Evolutionary conservation across 1,140 invertebrate genomes (phyloP), one percentile per base, ranked within the genome.

Genomic region (Bombus pyrosoma): DNA sequence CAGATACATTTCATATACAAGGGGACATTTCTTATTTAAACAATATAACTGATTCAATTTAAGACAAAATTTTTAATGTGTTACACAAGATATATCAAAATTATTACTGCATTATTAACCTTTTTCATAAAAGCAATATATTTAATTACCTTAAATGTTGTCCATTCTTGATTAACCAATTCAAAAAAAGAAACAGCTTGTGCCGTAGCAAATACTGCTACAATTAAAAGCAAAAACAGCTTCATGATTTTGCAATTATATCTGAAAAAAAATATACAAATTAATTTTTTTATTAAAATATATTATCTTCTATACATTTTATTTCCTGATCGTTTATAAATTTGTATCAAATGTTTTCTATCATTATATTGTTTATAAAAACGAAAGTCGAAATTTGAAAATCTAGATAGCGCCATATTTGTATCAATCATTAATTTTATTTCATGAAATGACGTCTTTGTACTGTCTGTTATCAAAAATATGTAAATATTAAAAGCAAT

Each of bases 141-240:
- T 47, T 68, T 18, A 47, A 68, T 72, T 96, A 97, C 97, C 96
- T 98, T 98, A 93, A 97, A 98, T 3, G 96, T 93, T 32, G 95
- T 94, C 97, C 97, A 98, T 95, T 98, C 97, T 94, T 98, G 97
- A 85, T 95, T 94, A 25, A 98, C 94, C 57, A 98, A 94, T 90
- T 98, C 97, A 78, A 96, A 95, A 91, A 97, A 97, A 69, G 97
- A 97, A 74, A 98, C 95, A 25, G 96, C 96, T 69, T 96, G 95
- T 15, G 92, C 92, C 37, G 94, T 92, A 81, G 95, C 94, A 87
- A 96, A 80, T 86, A 96, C 57, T 82, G 93, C 93, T 79, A 95
- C 79, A 37, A 96, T 89, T 47, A 95, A 85, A 22, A 96, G 3
- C 73, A 96, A 80, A 69, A 95, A 75, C 90, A 94, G 95, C 95